Evolutionary conservation across 2,888 invertebrate genomes (phyloP).

Genomic region (Drosophila greeni): DNA sequence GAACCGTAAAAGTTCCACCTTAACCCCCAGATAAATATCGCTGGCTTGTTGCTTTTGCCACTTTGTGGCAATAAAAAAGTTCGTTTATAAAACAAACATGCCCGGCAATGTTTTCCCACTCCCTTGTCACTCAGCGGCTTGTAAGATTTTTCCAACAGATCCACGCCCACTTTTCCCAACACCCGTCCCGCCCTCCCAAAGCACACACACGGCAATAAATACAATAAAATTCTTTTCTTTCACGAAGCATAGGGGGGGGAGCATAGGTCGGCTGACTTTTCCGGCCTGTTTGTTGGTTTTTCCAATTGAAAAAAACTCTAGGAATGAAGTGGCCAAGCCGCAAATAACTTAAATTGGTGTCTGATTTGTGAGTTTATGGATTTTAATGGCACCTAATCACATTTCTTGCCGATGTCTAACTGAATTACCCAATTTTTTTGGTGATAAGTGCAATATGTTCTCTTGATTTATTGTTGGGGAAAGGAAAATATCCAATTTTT

Average conservation of each 20-base stretch:
- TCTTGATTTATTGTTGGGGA: background rate
- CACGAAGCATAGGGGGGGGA: background rate
- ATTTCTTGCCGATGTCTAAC: slow-evolving; percentile 4
- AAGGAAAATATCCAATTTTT: too few species aligned
- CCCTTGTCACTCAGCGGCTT: slow-evolving; percentile 58
- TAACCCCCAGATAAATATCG: background rate
- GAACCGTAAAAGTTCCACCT: background rate
- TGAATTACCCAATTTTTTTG: slow-evolving; percentile 1
- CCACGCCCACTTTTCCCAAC: slow-evolving; percentile 20
- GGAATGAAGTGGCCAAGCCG: slow-evolving; percentile 16
- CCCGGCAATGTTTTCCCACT: slow-evolving; percentile 46
- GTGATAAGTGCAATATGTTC: slow-evolving; percentile 3
- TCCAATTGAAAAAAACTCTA: slow-evolving; percentile 11
- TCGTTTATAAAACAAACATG: slow-evolving; percentile 68
- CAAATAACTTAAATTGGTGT: slow-evolving; percentile 22
- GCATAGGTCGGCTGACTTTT: slow-evolving; percentile 3
- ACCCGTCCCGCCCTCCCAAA: slow-evolving; percentile 14
- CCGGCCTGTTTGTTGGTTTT: slow-evolving; percentile 13
- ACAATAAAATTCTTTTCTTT: slow-evolving; percentile 21
- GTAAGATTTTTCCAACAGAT: slow-evolving; percentile 40
- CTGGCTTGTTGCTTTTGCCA: slow-evolving; percentile 62
- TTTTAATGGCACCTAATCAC: slow-evolving; percentile 17
- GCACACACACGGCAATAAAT: slow-evolving; percentile 27
- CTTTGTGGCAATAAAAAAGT: slow-evolving; percentile 69
- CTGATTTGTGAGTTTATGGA: slow-evolving; percentile 26